Base-by-base conservation (phyloP, 2,888 invertebrate species). In the Dryomyza anilis region DNA sequence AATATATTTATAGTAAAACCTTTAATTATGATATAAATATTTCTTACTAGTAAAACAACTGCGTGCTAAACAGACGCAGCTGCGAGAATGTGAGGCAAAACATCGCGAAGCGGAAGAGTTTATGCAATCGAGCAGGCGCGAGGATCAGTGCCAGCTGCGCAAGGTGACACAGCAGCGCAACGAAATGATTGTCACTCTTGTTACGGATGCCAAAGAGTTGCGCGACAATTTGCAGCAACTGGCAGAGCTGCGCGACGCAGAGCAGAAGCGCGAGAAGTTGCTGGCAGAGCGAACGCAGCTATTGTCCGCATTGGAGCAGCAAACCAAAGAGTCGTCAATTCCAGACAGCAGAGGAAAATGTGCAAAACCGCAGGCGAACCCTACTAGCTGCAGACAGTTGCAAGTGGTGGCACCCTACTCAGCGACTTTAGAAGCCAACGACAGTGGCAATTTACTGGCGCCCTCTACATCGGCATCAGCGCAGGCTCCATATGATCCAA, bases 41-140 rank as follows among this genome's bases (percentile, higher is more conserved):
- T n/a, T n/a, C n/a, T n/a, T n/a, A n/a, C 4, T n/a, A 63, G 63
- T 63, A 5, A 7, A 63, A 45, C 23, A 63, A 46, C 48, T 63
- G 6, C 53, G 55, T 6, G 12, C 16, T 23, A 45, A 53, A 19
- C 46, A 55, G 16, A n/a, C 14, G 7, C 43, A 39, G 25, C 19
- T 39, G 16, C n/a, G 25, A 19, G 53, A 27, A n/a, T 27, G 21
- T n/a, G 2, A 14, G 10, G 25, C n/a, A 39, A 23, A 19, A 19
- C 16, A 23, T 19, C 12, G 53, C 19, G 14, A 61, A 29, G 46
- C n/a, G 4, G 7, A 14, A n/a, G 43, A 61, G 6, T 30, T 21
- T 5, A 6, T 29, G 4, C 16, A 43, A 12, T 43, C 0, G 4
- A 52, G 10, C 14, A 23, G 7, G 6, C 21, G 1, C 4, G 14